A percentile compares a stretch with the other conserved stretches of the same genome.
phyloP scores from a whole-genome alignment of 2,113 vertebrate species.

The Corynorhinus townsendii region DNA sequence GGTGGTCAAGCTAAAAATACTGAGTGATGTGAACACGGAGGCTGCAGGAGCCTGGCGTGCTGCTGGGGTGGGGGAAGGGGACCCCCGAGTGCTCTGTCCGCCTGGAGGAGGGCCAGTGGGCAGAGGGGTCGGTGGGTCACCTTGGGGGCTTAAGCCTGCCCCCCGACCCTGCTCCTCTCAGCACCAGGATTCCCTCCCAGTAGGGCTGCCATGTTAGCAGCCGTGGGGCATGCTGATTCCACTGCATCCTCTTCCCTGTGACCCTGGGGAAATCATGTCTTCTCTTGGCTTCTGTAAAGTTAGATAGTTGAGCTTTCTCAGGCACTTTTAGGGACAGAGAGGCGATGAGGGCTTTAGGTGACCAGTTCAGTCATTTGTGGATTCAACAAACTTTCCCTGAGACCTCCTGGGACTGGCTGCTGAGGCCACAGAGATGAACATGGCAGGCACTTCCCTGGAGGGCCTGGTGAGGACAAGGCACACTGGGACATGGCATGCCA shows the following conservation, averaged over 20 bases:
- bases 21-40: constrained; percentile 44
- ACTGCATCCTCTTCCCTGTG: neutral
- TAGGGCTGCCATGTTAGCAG: neutral
- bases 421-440: neutral
- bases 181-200: neutral
- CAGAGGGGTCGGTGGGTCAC: neutral
- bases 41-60: constrained; percentile 6
- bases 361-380: neutral
- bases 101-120: neutral
- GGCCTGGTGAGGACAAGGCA: neutral
- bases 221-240: neutral
- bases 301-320: neutral
- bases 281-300: neutral
- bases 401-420: neutral
- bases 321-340: neutral
- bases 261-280: neutral
- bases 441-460: neutral
- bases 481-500: rapidly evolving
- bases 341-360: neutral
- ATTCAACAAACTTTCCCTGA: neutral
- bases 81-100: neutral
- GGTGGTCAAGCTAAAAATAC: constrained; percentile 73
- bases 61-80: neutral
- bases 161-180: neutral
- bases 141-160: neutral